Evolutionary conservation across 1,140 invertebrate genomes (phyloP), one percentile per base, ranked within the genome.

Genomic region (Meloidogyne exigua): DNA sequence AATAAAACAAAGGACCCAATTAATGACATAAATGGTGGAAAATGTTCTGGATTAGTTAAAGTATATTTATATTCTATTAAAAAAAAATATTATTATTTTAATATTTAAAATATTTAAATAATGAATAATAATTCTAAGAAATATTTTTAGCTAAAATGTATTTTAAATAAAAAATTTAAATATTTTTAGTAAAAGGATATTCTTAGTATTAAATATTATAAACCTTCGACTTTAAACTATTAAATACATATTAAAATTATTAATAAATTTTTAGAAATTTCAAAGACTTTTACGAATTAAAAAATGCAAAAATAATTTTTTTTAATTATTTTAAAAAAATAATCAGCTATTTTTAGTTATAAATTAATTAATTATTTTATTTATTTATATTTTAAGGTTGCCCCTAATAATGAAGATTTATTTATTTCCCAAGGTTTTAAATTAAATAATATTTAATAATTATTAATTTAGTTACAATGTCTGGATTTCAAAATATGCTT

Each of bases 261-360:
- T n/a, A n/a, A n/a, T n/a, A n/a, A n/a, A n/a, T n/a, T n/a, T n/a
- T n/a, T n/a, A n/a, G n/a, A n/a, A n/a, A n/a, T n/a, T n/a, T n/a
- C n/a, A n/a, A n/a, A n/a, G n/a, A n/a, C n/a, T n/a, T n/a, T n/a
- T n/a, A n/a, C n/a, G n/a, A n/a, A n/a, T n/a, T n/a, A n/a, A n/a
- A n/a, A n/a, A n/a, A n/a, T n/a, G n/a, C n/a, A n/a, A n/a, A n/a
- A 42, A 42, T 42, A 12, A 5, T 42, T 42, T 12, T 68, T 32
- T 32, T 18, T 57, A 90, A 91, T 23, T 91, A 91, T 80, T 96
- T 97, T 94, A 89, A 95, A 66, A 90, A 93, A 79, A 91, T 96
- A 21, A 89, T 95, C 82, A 97, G 96, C 88, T 91, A 92, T 76
- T 96, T 96, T 88, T 92, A 92, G 81, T 92, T 96, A 72, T 91